A percentile compares a stretch with the other conserved stretches of the same genome.
Evolutionary conservation across 1,140 invertebrate species (phyloP).

Genomic region (Heliconius melpomene): DNA sequence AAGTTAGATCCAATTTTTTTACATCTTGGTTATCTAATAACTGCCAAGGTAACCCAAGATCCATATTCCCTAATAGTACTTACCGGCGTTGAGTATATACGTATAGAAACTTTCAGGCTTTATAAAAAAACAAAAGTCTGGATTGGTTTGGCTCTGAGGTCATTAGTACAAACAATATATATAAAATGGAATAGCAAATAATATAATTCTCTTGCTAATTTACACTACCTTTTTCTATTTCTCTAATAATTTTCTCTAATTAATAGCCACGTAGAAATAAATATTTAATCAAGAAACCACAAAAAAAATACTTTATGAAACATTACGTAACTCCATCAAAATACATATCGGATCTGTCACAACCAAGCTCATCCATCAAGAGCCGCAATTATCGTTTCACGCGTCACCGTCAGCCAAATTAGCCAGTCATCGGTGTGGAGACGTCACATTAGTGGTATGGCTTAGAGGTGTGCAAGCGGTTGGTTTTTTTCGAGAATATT

Average conservation of each 20-base stretch:
- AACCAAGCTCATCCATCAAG: constrained; percentile 49
- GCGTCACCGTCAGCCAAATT: constrained; percentile 61
- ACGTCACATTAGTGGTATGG: constrained; percentile 37
- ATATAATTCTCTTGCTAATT: too few species aligned
- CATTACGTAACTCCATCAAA: constrained; percentile 41
- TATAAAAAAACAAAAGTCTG: too few species aligned
- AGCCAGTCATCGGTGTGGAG: constrained; percentile 54
- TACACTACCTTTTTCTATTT: too few species aligned
- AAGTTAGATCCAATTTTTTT: too few species aligned
- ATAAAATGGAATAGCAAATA: too few species aligned
- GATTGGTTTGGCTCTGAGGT: too few species aligned
- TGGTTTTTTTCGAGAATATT: constrained; percentile 25
- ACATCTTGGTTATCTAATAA: too few species aligned
- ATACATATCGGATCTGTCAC: constrained; percentile 45
- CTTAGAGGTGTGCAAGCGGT: not conserved
- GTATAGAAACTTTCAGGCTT: too few species aligned
- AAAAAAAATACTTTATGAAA: not conserved
- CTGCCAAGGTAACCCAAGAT: too few species aligned
- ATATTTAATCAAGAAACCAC: not conserved
- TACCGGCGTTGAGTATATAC: too few species aligned
- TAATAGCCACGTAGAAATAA: not conserved
- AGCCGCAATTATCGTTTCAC: constrained; percentile 61
- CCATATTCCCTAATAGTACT: too few species aligned
- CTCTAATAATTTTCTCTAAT: not conserved
- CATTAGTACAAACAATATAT: too few species aligned